Percentiles rank a stretch among this genome's conserved stretches.
phyloP scores from a whole-genome alignment of 1,140 invertebrate species.

The Eufriesea mexicana region DNA sequence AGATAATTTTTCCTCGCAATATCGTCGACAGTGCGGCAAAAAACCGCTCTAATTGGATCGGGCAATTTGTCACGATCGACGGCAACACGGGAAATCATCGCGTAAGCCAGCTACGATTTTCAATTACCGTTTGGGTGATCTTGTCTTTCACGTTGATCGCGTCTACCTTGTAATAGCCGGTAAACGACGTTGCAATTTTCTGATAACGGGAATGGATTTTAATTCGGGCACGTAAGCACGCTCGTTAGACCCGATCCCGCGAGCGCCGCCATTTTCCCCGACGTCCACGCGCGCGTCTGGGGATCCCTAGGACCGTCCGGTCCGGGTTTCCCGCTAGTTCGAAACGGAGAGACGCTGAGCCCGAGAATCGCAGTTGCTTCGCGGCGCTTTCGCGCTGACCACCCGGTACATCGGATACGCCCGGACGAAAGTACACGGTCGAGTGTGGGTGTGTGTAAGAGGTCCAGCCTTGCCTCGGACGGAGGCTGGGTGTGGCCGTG shows the following conservation, averaged over 20 bases:
- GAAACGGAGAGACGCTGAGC: no score
- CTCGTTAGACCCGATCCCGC: slow-evolving; percentile 4
- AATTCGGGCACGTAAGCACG: slow-evolving; percentile 12
- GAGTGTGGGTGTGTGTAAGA: slow-evolving; percentile 77
- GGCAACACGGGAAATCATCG: slow-evolving; percentile 48
- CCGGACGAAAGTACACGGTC: slow-evolving; percentile 64
- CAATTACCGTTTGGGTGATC: slow-evolving; percentile 35
- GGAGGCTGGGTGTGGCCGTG: slow-evolving; percentile 81
- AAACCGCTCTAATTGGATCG: slow-evolving; percentile 44
- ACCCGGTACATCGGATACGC: slow-evolving; percentile 63
- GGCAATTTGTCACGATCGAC: slow-evolving; percentile 52
- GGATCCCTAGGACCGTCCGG: no score
- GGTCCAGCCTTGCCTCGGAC: slow-evolving; percentile 77
- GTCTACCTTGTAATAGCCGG: slow-evolving; percentile 18
- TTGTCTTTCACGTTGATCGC: slow-evolving; percentile 34
- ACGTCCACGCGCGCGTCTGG: no score
- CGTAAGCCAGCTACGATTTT: slow-evolving; percentile 35
- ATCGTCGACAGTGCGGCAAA: background rate
- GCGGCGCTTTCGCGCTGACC: no score
- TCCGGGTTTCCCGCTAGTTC: no score
- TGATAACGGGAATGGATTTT: slow-evolving; percentile 9
- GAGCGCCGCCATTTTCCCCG: no score
- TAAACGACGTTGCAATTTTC: slow-evolving; percentile 42
- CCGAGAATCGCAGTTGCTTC: no score
- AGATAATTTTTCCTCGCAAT: slow-evolving; percentile 34